Evolutionary conservation across 1,140 invertebrate species (phyloP).

Genomic region (Cotesia typhae): DNA sequence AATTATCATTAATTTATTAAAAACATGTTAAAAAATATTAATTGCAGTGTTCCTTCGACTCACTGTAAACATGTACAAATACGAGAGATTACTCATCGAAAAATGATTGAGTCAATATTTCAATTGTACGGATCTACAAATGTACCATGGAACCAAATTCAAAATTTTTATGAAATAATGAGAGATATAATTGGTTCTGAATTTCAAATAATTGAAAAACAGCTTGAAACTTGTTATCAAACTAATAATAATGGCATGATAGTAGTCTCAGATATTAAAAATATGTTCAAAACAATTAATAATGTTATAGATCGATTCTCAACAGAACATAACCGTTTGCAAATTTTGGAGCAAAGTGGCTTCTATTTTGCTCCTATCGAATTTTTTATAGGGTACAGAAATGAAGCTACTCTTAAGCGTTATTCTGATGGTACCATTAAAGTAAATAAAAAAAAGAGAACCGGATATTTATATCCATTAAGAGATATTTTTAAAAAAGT

Average conservation of each 20-base stretch:
- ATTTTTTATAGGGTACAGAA: constrained; percentile 20
- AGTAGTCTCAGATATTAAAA: not conserved
- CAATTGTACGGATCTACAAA: not conserved
- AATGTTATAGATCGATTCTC: not conserved
- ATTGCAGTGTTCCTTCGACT: too few species aligned
- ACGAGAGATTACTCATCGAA: too few species aligned
- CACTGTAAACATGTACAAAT: too few species aligned
- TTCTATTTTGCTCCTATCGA: constrained; percentile 10
- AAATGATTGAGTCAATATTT: not conserved
- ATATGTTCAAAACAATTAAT: not conserved
- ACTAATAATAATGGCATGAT: not conserved
- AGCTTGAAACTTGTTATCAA: not conserved
- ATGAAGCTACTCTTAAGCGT: not conserved
- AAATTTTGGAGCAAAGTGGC: constrained; percentile 12
- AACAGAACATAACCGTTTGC: constrained; percentile 16
- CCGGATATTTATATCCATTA: constrained; percentile 19
- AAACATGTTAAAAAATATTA: too few species aligned
- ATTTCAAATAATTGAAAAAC: not conserved
- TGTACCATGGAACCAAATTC: not conserved
- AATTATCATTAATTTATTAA: too few species aligned
- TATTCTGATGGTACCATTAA: constrained; percentile 10
- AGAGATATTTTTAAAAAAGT: constrained; percentile 28
- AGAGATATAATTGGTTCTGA: not conserved
- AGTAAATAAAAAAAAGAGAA: constrained; percentile 15
- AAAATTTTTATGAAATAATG: not conserved